phyloP scores from a whole-genome alignment of 1,140 invertebrate genomes.

The Caenorhabditis brenneri region DNA sequence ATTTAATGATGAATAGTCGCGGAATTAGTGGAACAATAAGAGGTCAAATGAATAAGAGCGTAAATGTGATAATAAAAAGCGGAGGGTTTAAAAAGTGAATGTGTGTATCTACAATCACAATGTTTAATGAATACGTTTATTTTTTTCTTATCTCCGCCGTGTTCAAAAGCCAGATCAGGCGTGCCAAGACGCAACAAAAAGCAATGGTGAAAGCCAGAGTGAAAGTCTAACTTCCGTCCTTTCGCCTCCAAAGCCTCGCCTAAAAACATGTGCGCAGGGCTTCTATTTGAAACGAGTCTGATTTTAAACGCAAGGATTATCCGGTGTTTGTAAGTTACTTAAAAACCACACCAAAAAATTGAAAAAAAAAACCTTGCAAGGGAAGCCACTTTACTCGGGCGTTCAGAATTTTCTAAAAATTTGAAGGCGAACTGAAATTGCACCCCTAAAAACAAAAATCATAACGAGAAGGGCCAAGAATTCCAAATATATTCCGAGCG shows the following conservation, averaged over 20 bases:
- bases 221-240: constrained; percentile 27
- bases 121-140: constrained; percentile 19
- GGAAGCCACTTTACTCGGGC: too few species aligned
- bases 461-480: too few species aligned
- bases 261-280: background rate
- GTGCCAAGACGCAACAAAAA: constrained; percentile 29
- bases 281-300: background rate
- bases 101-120: constrained; percentile 30
- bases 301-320: constrained; percentile 25
- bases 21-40: background rate
- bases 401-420: too few species aligned
- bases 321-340: background rate
- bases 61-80: background rate
- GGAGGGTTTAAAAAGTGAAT: background rate
- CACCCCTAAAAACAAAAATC: too few species aligned
- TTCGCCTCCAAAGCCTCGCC: background rate
- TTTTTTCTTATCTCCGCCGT: constrained; percentile 18
- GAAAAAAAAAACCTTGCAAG: background rate
- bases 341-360: background rate
- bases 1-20: background rate
- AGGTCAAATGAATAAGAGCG: constrained; percentile 1
- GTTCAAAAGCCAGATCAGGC: constrained; percentile 36
- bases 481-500: too few species aligned
- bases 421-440: too few species aligned
- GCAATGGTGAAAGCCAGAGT: background rate